Base-by-base conservation (phyloP, 2,888 invertebrate genomes). In the Xestia sexstrigata region DNA sequence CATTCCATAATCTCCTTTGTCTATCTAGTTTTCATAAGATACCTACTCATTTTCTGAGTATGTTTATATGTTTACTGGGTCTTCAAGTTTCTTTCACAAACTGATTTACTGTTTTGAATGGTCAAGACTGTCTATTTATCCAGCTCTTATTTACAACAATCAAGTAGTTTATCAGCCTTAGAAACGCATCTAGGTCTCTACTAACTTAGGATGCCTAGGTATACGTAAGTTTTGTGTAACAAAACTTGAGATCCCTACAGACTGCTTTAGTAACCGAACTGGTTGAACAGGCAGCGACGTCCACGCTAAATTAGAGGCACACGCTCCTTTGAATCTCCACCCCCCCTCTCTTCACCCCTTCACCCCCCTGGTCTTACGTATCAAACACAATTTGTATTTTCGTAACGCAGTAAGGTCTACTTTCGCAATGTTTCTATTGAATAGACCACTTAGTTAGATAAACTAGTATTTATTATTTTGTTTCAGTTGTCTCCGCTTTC, bases 371-470 rank as follows among this genome's bases (percentile, higher is more conserved):
- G 45, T 91, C 91, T 92, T 91, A 89, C 90, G 89, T 90, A 79
- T 83, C 87, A 87, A 88, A 90, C 91, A 94, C 94, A 94, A 94
- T 95, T 95, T 95, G 95, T 95, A 94, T 91, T 95, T 95, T 94
- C 77, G 95, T 95, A 94, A 91, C 89, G 93, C 91, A 94, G 94
- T 92, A 89, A 92, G 93, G 92, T 85, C 91, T 88, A 93, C 93
- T 95, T 95, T 94, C 95, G 94, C 95, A 95, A 95, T 93, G 92
- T 92, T 93, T 93, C 93, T 93, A 94, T 94, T 93, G 92, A 94
- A 95, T 94, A 91, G 90, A 89, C 90, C 89, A 91, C 90, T 92
- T 92, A 90, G 90, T 92, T 91, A 90, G 90, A 91, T 90, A 91
- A 90, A 91, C 91, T 91, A 89, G 90, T 88, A 91, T 92, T 92